phyloP scores from a whole-genome alignment of 2,888 invertebrate species.

The Eubasilissa splendida region DNA sequence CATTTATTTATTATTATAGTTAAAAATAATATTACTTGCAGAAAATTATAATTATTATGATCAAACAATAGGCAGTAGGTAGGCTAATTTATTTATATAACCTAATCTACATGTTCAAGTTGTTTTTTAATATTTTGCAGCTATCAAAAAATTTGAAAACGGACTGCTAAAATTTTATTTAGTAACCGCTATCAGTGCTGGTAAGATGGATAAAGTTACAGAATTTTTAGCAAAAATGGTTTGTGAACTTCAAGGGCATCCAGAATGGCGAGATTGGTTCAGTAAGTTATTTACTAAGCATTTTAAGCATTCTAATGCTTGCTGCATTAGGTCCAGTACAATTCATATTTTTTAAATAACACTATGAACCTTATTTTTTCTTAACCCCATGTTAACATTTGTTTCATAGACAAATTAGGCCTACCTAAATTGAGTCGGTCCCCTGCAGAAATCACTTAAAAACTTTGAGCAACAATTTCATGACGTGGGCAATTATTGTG shows the following conservation, averaged over 20 bases:
- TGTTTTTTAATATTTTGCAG: conserved; percentile 64
- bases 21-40: neutral
- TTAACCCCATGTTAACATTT: no score
- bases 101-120: neutral
- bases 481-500: no score
- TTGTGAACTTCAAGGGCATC: conserved; percentile 88
- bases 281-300: conserved; percentile 74
- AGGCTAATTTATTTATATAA: no score
- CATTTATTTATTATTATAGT: neutral
- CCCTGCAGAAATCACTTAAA: no score
- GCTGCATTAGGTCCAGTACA: no score
- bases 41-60: neutral
- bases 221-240: conserved; percentile 94
- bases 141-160: conserved; percentile 87
- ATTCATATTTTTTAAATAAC: no score
- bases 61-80: no score
- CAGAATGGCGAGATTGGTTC: conserved; percentile 98
- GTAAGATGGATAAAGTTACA: conserved; percentile 86
- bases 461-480: no score
- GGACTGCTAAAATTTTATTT: conserved; percentile 91
- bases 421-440: no score
- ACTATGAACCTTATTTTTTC: no score
- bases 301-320: neutral
- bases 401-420: no score
- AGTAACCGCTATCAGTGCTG: conserved; percentile 87